These are phyloP conservation scores for Typhlichthys subterraneus DNA, from an alignment of 2,797 vertebrate species.

Conservation along the genomic window DNA sequence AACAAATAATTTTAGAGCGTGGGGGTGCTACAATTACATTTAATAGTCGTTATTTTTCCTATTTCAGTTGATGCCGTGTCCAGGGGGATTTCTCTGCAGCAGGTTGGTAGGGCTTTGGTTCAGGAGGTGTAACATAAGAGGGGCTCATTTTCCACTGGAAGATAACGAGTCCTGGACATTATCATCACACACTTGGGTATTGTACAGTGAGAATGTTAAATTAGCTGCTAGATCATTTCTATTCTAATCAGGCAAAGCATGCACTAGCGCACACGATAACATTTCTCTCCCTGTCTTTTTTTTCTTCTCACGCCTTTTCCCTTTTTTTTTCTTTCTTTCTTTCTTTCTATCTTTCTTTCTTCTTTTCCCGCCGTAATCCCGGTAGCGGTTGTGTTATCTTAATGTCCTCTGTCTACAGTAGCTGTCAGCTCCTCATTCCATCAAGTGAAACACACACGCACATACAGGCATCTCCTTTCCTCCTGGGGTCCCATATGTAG, in stretches of 20 bases:
- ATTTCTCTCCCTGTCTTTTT: conserved; percentile 4
- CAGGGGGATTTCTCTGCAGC: conserved; percentile 12
- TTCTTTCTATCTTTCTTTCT: conserved; percentile 24
- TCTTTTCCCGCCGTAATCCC: conserved; percentile 30
- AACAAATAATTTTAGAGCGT: conserved; percentile 46
- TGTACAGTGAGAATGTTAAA: conserved; percentile 11
- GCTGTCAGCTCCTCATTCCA: conserved; percentile 48
- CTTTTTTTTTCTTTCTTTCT: conserved; percentile 3
- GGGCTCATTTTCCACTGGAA: conserved; percentile 8
- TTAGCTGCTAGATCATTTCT: conserved; percentile 30
- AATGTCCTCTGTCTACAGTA: too few relatives aligned
- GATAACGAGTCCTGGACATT: neutral
- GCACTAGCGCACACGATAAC: conserved; percentile 6
- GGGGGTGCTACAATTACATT: neutral
- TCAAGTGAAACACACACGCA: conserved; percentile 18
- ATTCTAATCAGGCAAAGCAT: conserved; percentile 30
- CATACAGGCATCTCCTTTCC: conserved; percentile 39
- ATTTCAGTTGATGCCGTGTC: neutral
- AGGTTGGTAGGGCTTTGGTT: conserved; percentile 26
- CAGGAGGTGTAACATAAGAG: conserved; percentile 6
- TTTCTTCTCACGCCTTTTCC: conserved; percentile 15
- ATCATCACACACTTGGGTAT: neutral
- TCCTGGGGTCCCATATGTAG: conserved; percentile 66
- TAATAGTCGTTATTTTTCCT: too few relatives aligned
- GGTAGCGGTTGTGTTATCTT: too few relatives aligned